Percentiles rank a stretch among this genome's conserved stretches.
These are phyloP conservation scores for Megalurothrips usitatus DNA, from an alignment of 2,888 invertebrate genomes.

Conservation along the genomic window DNA sequence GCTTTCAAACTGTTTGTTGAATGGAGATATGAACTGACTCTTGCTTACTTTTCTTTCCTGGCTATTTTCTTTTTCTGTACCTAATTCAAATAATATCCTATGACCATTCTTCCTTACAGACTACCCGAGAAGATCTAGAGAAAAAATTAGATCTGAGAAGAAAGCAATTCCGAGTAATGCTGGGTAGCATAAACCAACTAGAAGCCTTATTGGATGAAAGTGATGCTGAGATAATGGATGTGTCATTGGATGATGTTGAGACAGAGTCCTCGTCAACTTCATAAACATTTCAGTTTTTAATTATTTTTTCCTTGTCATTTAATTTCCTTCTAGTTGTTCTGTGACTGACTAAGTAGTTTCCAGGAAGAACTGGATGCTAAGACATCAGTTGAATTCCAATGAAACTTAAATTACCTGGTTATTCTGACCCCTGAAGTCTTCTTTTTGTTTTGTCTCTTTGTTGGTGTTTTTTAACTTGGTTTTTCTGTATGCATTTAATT, in stretches of 20 bases:
- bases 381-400: too few relatives aligned
- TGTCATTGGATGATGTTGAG: constrained; percentile 49
- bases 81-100: not conserved
- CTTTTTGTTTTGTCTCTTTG: not conserved
- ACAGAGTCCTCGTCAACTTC: not conserved
- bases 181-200: constrained; percentile 80
- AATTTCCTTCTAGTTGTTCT: not conserved
- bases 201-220: constrained; percentile 69
- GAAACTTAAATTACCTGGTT: not conserved
- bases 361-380: too few relatives aligned
- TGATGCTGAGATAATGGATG: constrained; percentile 52
- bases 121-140: constrained; percentile 67
- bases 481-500: not conserved
- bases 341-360: not conserved
- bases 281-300: not conserved
- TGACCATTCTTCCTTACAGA: constrained; percentile 45
- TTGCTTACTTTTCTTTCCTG: constrained; percentile 25
- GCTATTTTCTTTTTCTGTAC: not conserved
- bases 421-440: not conserved
- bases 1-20: constrained; percentile 12
- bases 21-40: constrained; percentile 26
- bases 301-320: not conserved
- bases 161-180: constrained; percentile 85
- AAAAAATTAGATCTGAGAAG: constrained; percentile 73
- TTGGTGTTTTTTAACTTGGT: not conserved